phyloP scores from a whole-genome alignment of 2,113 vertebrate genomes.

The Chlorodrepanis virens region DNA sequence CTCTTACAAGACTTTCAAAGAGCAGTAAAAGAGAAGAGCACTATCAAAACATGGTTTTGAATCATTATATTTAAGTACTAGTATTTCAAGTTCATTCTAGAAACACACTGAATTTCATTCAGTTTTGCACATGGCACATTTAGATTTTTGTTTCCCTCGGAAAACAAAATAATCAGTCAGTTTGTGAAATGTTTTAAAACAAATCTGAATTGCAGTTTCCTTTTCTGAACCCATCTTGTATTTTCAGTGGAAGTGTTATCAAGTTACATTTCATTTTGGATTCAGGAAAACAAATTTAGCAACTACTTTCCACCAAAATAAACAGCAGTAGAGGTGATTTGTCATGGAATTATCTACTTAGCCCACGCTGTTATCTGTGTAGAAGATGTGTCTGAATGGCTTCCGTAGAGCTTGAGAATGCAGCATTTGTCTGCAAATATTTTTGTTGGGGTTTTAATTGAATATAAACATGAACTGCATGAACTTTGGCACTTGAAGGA shows the following conservation, averaged over 20 bases:
- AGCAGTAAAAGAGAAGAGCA: neutral
- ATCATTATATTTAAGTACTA: neutral
- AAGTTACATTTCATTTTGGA: neutral
- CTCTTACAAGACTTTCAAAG: neutral
- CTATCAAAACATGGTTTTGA: neutral
- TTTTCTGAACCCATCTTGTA: neutral
- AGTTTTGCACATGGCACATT: neutral
- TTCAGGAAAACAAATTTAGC: neutral
- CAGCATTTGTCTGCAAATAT: slow-evolving; percentile 15
- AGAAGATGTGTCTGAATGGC: slow-evolving; percentile 8
- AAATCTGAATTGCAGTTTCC: slow-evolving; percentile 7
- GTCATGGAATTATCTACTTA: neutral
- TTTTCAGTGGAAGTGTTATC: neutral
- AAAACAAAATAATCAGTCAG: neutral
- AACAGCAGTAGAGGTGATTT: slow-evolving; percentile 5
- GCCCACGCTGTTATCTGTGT: neutral
- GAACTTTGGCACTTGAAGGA: slow-evolving; percentile 31
- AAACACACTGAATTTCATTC: neutral
- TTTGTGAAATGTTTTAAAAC: neutral
- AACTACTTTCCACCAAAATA: neutral
- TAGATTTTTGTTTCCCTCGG: neutral
- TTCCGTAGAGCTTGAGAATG: neutral
- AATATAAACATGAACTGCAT: slow-evolving; percentile 28
- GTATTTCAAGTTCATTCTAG: neutral
- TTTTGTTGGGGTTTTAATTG: slow-evolving; percentile 29